phyloP scores from a whole-genome alignment of 2,113 vertebrate species.

The Noctilio leporinus region DNA sequence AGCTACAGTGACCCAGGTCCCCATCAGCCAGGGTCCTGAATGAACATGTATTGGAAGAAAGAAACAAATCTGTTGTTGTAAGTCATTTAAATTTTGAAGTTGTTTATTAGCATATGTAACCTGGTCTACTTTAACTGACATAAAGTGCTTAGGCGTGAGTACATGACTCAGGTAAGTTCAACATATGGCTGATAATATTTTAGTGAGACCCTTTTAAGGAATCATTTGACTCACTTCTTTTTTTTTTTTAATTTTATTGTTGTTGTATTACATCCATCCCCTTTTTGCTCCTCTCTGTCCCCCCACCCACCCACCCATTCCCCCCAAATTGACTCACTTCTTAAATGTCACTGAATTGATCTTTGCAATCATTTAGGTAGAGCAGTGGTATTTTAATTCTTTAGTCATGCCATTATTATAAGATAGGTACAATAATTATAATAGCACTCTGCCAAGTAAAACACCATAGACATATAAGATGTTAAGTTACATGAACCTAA shows the following conservation, averaged over 20 bases:
- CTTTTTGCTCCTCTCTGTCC: too few species aligned
- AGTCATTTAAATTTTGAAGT: background rate
- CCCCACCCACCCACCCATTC: too few species aligned
- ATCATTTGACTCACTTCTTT: background rate
- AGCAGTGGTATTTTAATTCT: background rate
- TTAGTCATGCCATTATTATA: background rate
- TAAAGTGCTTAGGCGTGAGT: background rate
- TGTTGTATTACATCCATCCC: too few species aligned
- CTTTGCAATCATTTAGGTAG: background rate
- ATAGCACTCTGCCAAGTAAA: conserved; percentile 21
- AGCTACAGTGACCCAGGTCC: background rate
- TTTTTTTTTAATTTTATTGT: too few species aligned
- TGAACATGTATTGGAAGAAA: background rate
- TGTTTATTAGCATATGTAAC: background rate
- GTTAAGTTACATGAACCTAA: background rate
- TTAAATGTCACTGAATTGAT: background rate
- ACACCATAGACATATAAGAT: background rate
- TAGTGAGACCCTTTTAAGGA: background rate
- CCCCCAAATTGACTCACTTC: too few species aligned
- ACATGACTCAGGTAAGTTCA: background rate
- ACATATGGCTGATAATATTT: background rate
- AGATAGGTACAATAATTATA: background rate
- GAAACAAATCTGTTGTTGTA: background rate
- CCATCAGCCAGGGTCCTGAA: background rate
- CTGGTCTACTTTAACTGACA: background rate